Base-by-base conservation (phyloP, 1,140 invertebrate genomes). In the Venturia canescens region DNA sequence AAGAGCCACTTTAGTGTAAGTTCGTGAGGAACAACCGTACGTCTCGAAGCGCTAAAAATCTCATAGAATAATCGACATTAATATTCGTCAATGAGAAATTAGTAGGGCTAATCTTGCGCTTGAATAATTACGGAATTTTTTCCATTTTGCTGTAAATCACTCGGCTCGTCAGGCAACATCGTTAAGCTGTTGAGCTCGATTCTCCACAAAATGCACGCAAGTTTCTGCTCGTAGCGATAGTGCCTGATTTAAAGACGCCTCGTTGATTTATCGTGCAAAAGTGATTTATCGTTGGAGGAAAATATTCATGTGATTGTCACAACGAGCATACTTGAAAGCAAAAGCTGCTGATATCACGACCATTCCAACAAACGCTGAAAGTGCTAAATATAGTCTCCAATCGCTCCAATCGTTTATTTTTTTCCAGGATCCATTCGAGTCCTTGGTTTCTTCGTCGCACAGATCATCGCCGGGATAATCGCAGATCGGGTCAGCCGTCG, bases 151-250 rank as follows among this genome's bases (percentile, higher is more conserved):
- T 93, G 88, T 96, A 94, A 70, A 97, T 96, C 83, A 99, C 98
- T 82, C 0, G 57, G 53, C 31, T 77, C 75, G 53, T 77, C 75
- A n/a, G 75, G 53, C 31, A 77, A 63, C 75, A 77, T 77, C 26
- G 75, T 77, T 31, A 77, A 63, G 27, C 21, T 77, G 34, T 95
- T 95, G 89, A 96, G 98, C 90, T 99, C 98, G 26, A 99, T 96
- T 91, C 98, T 98, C 98, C 98, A 99, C 0, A 99, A 93, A 26
- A 99, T 91, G 67, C 96, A 97, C 85, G 99, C 98, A 79, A 99
- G 92, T 88, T 99, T 98, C 87, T 98, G 97, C 87, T 99, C 98
- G 89, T 99, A 98, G 27, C 95, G 94, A 96, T 97, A 98, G 88
- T 98, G 98, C 75, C 98, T 94, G 90, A 97, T 0, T 23, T 26